Evolutionary conservation across 2,888 invertebrate species (phyloP).

Genomic region (Xylota segnis): DNA sequence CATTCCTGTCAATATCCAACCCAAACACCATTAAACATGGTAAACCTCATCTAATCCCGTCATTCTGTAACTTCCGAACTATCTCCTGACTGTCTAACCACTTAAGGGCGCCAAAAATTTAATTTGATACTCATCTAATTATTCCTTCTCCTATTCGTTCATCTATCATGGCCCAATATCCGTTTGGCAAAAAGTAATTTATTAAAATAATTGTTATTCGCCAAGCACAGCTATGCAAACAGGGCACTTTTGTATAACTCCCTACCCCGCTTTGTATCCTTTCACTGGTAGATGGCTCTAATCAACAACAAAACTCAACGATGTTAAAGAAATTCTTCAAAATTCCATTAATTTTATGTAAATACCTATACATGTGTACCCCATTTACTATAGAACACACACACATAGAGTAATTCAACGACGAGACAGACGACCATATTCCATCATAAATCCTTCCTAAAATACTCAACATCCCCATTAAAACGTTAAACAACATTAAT

Average conservation of each 20-base stretch:
- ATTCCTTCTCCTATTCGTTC: background rate
- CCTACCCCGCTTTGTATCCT: background rate
- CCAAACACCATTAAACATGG: background rate
- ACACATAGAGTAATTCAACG: background rate
- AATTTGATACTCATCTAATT: conserved; percentile 28
- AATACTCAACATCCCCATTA: conserved; percentile 58
- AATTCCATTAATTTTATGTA: conserved; percentile 66
- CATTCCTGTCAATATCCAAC: background rate
- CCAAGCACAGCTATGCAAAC: conserved; percentile 40
- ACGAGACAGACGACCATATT: background rate
- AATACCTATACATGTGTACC: conserved; percentile 45
- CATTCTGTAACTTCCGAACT: background rate
- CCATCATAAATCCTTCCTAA: conserved; percentile 64
- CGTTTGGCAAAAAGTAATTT: conserved; percentile 44
- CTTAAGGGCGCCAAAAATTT: conserved; percentile 18
- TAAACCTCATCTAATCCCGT: background rate
- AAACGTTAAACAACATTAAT: conserved; percentile 72
- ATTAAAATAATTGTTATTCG: conserved; percentile 58
- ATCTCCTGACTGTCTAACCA: conserved; percentile 5
- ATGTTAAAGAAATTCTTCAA: conserved; percentile 52
- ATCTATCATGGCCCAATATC: conserved; percentile 36
- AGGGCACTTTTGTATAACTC: conserved; percentile 18
- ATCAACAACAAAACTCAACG: conserved; percentile 54
- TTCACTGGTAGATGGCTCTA: conserved; percentile 26
- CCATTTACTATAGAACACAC: background rate